These are phyloP conservation scores for Calidris pugnax DNA, from an alignment of 2,113 vertebrate species.

Conservation along the genomic window DNA sequence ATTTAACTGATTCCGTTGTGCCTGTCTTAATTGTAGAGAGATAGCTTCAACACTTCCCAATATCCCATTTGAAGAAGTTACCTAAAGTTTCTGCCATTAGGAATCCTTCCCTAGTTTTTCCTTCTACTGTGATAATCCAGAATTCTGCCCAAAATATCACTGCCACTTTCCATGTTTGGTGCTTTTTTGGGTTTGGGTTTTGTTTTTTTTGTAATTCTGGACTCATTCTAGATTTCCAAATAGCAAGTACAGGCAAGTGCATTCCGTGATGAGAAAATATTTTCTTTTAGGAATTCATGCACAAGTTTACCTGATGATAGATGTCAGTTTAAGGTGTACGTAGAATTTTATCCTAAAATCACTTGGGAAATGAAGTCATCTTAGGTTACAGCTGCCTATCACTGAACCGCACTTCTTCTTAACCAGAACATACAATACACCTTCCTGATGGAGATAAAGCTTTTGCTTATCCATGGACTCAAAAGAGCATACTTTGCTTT, in stretches of 20 bases:
- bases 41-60: background rate
- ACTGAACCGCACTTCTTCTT: background rate
- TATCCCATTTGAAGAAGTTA: background rate
- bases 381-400: background rate
- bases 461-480: background rate
- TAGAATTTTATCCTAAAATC: background rate
- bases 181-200: no score
- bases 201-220: background rate
- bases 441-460: background rate
- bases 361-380: background rate
- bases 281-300: background rate
- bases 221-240: background rate
- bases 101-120: background rate
- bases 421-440: background rate
- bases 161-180: background rate
- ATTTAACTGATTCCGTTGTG: background rate
- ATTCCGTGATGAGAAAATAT: background rate
- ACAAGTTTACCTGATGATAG: background rate
- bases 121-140: background rate
- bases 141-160: background rate
- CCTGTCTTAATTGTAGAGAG: background rate
- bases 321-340: background rate
- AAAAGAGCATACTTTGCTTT: background rate
- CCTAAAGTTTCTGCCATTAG: background rate
- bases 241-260: background rate